Evolutionary conservation across 2,113 vertebrate species (phyloP).

Genomic region (Apodemus speciosus): DNA sequence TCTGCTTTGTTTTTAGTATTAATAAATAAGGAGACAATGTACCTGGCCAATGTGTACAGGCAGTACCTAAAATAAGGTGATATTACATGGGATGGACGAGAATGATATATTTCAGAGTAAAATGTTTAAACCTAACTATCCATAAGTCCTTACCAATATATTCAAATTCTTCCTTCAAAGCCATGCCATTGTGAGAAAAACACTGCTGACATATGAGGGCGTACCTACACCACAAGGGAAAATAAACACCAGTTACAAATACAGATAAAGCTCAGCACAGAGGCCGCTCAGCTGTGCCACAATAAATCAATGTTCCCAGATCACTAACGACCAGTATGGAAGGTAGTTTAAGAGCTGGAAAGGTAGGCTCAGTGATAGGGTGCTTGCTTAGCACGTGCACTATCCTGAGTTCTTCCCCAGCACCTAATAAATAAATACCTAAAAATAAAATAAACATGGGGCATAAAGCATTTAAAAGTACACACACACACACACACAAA

Average conservation of each 20-base stretch:
- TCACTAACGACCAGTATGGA: constrained; percentile 48
- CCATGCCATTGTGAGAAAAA: constrained; percentile 99
- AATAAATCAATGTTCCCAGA: constrained; percentile 53
- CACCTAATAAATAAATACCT: not conserved
- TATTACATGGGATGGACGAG: not conserved
- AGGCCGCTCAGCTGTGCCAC: constrained; percentile 35
- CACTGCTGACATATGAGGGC: constrained; percentile 99
- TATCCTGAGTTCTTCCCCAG: not conserved
- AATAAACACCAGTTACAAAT: constrained; percentile 47
- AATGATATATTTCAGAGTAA: constrained; percentile 56
- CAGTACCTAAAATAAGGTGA: constrained; percentile 44
- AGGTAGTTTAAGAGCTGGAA: not conserved
- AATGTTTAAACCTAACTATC: constrained; percentile 58
- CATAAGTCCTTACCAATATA: constrained; percentile 93
- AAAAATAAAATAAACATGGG: not conserved
- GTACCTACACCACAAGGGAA: constrained; percentile 87
- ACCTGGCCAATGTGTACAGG: not conserved
- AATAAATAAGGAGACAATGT: constrained; percentile 60
- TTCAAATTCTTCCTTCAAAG: constrained; percentile 99
- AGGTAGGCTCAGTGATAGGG: not conserved
- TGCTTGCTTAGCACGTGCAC: not conserved
- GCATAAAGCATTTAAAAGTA: not conserved
- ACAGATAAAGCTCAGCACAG: not conserved
- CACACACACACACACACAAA: too few species aligned
- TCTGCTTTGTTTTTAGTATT: constrained; percentile 48